phyloP scores from a whole-genome alignment of 2,113 vertebrate genomes.

The Aix galericulata region DNA sequence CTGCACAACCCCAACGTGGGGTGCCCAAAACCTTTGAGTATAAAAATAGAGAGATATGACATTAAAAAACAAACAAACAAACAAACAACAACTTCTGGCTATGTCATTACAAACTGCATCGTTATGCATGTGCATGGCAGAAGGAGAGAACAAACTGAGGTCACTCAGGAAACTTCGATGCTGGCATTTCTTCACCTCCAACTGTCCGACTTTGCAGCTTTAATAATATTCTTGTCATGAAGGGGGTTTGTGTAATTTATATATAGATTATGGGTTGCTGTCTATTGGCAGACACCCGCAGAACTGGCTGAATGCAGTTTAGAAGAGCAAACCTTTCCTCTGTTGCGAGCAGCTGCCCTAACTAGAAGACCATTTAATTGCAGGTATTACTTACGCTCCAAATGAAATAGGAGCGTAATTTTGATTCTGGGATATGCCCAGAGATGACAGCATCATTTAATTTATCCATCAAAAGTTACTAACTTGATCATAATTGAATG shows the following conservation, averaged over 20 bases:
- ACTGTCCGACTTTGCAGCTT: conserved; percentile 53
- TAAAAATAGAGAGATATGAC: not conserved
- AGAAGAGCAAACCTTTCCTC: not conserved
- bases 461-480: conserved; percentile 22
- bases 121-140: not conserved
- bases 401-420: not conserved
- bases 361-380: not conserved
- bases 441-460: not conserved
- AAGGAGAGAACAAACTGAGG: conserved; percentile 36
- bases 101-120: conserved; percentile 18
- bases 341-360: not conserved
- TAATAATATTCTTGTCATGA: conserved; percentile 43
- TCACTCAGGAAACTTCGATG: conserved; percentile 6
- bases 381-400: not conserved
- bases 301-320: not conserved
- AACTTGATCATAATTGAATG: not conserved
- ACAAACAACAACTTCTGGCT: not conserved
- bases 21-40: too few species aligned
- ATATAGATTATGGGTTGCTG: conserved; percentile 40
- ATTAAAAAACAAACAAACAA: not conserved
- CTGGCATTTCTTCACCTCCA: conserved; percentile 26
- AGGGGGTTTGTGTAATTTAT: conserved; percentile 52
- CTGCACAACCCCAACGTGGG: not conserved
- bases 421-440: not conserved
- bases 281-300: conserved; percentile 21